Percentiles rank a stretch among this genome's conserved stretches.
Conservation (phyloP, 2,113 vertebrate species). For the Rafetus swinhoei region DNA sequence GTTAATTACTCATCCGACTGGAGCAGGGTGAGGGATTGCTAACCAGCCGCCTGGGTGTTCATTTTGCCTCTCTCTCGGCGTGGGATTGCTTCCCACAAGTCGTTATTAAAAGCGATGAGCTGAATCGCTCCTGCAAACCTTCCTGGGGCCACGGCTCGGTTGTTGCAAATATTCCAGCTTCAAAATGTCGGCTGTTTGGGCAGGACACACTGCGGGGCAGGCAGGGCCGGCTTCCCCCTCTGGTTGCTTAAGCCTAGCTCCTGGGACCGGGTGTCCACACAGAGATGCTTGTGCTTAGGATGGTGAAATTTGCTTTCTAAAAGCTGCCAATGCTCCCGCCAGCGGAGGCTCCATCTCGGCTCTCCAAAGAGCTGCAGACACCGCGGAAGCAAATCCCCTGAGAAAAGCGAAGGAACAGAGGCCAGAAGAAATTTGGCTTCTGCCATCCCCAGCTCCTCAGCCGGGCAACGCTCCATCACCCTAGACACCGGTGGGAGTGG, state of each 20-base stretch:
- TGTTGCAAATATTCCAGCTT: background rate
- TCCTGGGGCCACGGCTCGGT: background rate
- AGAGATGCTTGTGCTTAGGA: background rate
- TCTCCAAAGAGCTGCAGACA: background rate
- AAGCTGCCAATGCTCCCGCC: background rate
- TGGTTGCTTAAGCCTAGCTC: background rate
- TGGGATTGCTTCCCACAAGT: background rate
- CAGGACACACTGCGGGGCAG: background rate
- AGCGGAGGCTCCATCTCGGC: background rate
- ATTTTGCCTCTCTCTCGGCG: background rate
- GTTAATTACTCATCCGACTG: background rate
- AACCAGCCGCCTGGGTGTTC: background rate
- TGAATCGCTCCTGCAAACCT: background rate
- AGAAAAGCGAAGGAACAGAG: background rate
- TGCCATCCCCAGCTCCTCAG: background rate
- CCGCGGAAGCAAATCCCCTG: background rate
- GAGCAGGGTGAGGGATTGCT: background rate
- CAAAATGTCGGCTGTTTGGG: background rate
- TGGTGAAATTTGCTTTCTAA: constrained; percentile 1
- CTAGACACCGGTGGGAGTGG: background rate
- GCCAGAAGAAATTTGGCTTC: background rate
- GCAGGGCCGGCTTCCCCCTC: accelerated
- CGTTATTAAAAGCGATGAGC: background rate
- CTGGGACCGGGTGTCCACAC: background rate
- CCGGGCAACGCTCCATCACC: background rate